A percentile compares a stretch with the other conserved stretches of the same genome.
phyloP scores from a whole-genome alignment of 2,113 vertebrate genomes.

The Ailuropoda melanoleuca region DNA sequence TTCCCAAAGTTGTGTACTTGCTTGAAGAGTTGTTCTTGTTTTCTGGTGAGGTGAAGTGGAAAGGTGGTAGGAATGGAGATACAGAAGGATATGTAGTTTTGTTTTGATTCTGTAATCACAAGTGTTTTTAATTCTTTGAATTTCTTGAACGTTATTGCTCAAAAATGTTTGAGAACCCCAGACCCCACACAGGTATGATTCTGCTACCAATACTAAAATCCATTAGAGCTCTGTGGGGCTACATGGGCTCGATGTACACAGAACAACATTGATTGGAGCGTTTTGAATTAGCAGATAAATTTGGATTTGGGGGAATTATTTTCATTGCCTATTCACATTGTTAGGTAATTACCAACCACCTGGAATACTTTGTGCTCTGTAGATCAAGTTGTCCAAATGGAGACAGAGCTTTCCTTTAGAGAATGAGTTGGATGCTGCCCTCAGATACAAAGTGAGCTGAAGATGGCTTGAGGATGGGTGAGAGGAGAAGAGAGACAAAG shows the following conservation, averaged over 20 bases:
- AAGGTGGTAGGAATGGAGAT: background rate
- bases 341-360: background rate
- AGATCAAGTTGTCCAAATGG: background rate
- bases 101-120: background rate
- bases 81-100: background rate
- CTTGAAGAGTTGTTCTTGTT: background rate
- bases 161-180: background rate
- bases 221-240: background rate
- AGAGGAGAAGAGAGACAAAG: background rate
- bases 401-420: background rate
- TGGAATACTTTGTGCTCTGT: background rate
- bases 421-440: background rate
- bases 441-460: background rate
- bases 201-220: background rate
- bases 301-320: background rate
- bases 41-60: background rate
- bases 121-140: constrained; percentile 8
- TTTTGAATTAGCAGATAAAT: background rate
- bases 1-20: background rate
- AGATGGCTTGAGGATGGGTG: background rate
- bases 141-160: background rate
- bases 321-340: background rate
- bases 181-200: background rate
- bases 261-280: background rate
- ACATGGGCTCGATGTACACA: background rate